Conservation (phyloP, 1,140 invertebrate genomes). For the Hypothenemus hampei region DNA sequence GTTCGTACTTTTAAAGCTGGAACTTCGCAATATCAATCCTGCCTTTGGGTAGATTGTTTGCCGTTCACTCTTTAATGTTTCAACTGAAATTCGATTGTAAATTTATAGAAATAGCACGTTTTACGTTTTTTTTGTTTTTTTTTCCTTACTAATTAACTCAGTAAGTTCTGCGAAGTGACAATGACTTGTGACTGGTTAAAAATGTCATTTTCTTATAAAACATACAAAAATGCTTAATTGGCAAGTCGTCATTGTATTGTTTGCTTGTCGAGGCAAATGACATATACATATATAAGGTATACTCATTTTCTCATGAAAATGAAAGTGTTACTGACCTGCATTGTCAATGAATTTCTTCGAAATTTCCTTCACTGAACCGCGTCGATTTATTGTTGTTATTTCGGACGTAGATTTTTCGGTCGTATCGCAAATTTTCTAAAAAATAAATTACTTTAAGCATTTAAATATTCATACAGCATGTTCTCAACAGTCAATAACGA, state of each 20-base stretch:
- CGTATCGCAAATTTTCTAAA: constrained; percentile 28
- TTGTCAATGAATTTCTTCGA: constrained; percentile 69
- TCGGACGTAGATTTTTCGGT: constrained; percentile 35
- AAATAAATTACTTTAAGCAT: no score
- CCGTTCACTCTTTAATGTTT: constrained; percentile 50
- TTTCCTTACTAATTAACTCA: no score
- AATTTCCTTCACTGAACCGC: constrained; percentile 64
- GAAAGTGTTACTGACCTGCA: constrained; percentile 51
- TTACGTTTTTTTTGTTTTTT: no score
- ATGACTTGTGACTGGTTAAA: no score
- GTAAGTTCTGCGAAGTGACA: no score
- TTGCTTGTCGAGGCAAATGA: no score
- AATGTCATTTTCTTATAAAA: no score
- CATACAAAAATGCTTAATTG: no score
- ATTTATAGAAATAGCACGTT: background rate
- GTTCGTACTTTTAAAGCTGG: constrained; percentile 53
- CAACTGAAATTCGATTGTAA: constrained; percentile 41
- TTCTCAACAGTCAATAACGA: background rate
- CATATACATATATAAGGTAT: background rate
- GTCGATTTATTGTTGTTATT: constrained; percentile 51
- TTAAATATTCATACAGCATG: no score
- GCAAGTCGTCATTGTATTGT: no score
- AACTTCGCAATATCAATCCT: constrained; percentile 59
- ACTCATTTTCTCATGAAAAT: background rate
- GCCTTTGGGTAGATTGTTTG: constrained; percentile 56